A percentile compares a stretch with the other conserved stretches of the same genome.
Conservation (phyloP, 92 coral and sea anemone species). For the Diadumene lineata region DNA sequence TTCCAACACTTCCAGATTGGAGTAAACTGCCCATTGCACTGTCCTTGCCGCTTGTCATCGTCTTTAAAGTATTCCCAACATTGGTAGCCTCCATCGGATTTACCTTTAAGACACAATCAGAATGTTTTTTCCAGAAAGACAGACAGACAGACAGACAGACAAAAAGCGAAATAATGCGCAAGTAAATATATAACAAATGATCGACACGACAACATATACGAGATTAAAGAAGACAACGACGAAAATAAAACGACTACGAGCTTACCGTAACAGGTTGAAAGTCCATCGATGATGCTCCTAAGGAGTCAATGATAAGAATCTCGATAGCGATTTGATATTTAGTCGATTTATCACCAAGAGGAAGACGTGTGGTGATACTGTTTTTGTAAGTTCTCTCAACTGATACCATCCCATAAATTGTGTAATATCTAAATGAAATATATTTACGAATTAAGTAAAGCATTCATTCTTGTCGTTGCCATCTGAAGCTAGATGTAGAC, state of each 20-base stretch:
- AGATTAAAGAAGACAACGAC: not conserved
- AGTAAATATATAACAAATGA: not conserved
- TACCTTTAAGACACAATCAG: slow-evolving; percentile 43
- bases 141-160: no score
- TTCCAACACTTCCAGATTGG: slow-evolving; percentile 65
- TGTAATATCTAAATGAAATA: slow-evolving; percentile 51
- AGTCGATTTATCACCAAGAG: slow-evolving; percentile 66
- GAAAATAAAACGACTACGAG: not conserved
- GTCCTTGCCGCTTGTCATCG: slow-evolving; percentile 59
- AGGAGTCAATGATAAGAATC: slow-evolving; percentile 54
- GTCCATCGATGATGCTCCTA: slow-evolving; percentile 56
- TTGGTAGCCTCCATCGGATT: slow-evolving; percentile 57
- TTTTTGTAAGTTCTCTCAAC: slow-evolving; percentile 52
- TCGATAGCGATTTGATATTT: slow-evolving; percentile 51
- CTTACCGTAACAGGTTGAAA: slow-evolving; percentile 39
- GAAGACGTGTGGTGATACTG: slow-evolving; percentile 64
- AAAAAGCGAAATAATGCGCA: no score
- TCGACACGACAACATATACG: not conserved
- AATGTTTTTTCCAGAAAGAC: no score
- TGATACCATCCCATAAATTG: slow-evolving; percentile 64
- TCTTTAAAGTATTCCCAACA: slow-evolving; percentile 56
- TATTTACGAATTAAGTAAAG: no score
- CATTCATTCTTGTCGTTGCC: no score
- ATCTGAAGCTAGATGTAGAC: no score
- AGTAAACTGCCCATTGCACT: slow-evolving; percentile 68